Evolutionary conservation across 2,113 vertebrate genomes (phyloP), one percentile per base, ranked within the genome.

Genomic region (Mirounga angustirostris): DNA sequence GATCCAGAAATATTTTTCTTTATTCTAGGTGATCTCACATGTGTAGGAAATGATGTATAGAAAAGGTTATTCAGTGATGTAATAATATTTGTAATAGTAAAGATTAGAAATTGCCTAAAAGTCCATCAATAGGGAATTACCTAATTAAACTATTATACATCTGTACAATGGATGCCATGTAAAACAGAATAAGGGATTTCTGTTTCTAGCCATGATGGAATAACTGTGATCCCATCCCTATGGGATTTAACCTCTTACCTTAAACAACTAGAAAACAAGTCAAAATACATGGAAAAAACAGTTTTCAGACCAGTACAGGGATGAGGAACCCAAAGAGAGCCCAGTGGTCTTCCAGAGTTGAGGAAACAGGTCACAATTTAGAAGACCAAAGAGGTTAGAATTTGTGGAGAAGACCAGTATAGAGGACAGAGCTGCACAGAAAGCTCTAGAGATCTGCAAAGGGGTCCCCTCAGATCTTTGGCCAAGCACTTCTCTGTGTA

Each of bases 251-350:
- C 22, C 81, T 67, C 58, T 28, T 73, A 83, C 24, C 40, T 85
- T 88, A 61, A 80, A 82, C 18, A 54, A 78, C 19, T 33, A 96
- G 59, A 73, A 89, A 94, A 88, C n/a, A 40, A 89, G 78, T 61
- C n/a, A 91, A 89, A 94, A 67, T 61, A 86, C 4, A n/a, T 24
- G 40, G 40, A 88, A 67, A 59, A n/a, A 65, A 30, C 5, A 33
- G 30, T 22, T 78, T 91, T 95, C 50, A 80, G 92, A 80, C 56
- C 56, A 61, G 21, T 52, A 36, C 7, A 67, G 69, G 50, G 10
- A 74, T 40, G 24, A 52, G 59, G 56, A 85, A 26, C 22, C 86
- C 33, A 89, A 85, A 52, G 0, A 78, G 56, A 50, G 71, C 40
- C 63, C 36, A 46, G 21, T 30, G 26, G n/a, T 85, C 67, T 91